Evolutionary conservation across 1,140 invertebrate genomes (phyloP).

Genomic region (Drosophila melanogaster): DNA sequence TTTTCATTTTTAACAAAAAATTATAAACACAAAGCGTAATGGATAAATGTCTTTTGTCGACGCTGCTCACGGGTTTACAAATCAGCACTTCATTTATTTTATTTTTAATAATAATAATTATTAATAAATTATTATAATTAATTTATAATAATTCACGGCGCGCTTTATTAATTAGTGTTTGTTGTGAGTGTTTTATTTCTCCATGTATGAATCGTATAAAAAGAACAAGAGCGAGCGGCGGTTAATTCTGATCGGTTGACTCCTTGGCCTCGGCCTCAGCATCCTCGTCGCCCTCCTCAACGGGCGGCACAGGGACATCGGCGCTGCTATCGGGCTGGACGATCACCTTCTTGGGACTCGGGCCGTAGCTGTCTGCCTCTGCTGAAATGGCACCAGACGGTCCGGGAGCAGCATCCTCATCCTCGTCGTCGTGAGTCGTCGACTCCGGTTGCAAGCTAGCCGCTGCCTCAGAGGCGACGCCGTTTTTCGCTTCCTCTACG

Average conservation of each 20-base stretch:
- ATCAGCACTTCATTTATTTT: constrained; percentile 78
- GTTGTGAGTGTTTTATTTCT: constrained; percentile 27
- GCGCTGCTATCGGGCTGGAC: constrained; percentile 66
- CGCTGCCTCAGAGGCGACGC: constrained; percentile 48
- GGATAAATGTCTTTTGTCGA: constrained; percentile 57
- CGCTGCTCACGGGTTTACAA: constrained; percentile 61
- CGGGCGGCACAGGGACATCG: constrained; percentile 34
- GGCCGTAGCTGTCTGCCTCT: constrained; percentile 72
- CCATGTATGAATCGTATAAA: constrained; percentile 37
- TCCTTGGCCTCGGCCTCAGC: constrained; percentile 62
- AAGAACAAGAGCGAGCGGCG: constrained; percentile 50
- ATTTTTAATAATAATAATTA: constrained; percentile 76
- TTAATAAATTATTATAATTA: constrained; percentile 83
- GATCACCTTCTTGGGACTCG: constrained; percentile 74
- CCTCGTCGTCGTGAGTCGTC: constrained; percentile 66
- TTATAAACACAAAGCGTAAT: constrained; percentile 45
- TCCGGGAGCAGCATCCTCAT: constrained; percentile 46
- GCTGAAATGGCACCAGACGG: constrained; percentile 33
- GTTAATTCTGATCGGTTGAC: constrained; percentile 33
- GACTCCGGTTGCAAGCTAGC: constrained; percentile 64
- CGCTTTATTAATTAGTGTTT: constrained; percentile 59
- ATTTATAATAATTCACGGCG: constrained; percentile 75
- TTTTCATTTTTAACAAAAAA: constrained; percentile 47
- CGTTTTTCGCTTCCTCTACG: constrained; percentile 65
- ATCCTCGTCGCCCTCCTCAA: constrained; percentile 38